phyloP scores from a whole-genome alignment of 37 sponge, comb jelly and placozoan genomes.

The Tethya wilhelma region DNA sequence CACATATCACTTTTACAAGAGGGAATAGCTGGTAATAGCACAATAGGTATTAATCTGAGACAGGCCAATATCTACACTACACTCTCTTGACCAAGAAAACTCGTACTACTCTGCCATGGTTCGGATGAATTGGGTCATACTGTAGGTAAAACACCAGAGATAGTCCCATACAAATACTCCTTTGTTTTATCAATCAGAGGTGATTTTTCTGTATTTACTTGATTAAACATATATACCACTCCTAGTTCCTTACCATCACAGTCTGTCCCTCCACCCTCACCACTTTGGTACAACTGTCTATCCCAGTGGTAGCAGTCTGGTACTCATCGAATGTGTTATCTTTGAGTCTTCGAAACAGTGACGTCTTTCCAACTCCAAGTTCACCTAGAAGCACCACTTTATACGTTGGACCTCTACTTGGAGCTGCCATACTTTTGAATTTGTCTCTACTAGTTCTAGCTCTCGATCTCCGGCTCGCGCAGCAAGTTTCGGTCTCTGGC shows the following conservation, averaged over 20 bases:
- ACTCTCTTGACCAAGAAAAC: no score
- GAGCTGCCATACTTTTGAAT: constrained; percentile 57
- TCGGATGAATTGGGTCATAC: background rate
- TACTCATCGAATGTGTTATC: constrained; percentile 90
- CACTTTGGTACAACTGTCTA: constrained; percentile 86
- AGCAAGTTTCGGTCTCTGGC: background rate
- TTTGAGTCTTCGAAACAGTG: constrained; percentile 81
- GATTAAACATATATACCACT: no score
- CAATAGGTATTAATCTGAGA: no score
- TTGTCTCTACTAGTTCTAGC: no score
- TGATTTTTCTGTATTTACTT: no score
- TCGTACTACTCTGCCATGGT: no score
- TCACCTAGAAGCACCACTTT: constrained; percentile 89
- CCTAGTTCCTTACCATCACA: constrained; percentile 59
- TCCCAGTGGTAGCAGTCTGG: constrained; percentile 86
- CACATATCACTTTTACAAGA: no score
- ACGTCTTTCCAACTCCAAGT: constrained; percentile 90
- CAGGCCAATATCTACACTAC: no score
- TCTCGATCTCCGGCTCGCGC: background rate
- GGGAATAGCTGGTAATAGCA: no score
- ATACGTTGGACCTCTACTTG: constrained; percentile 77
- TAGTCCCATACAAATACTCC: no score
- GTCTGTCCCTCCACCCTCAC: constrained; percentile 72
- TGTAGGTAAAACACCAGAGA: no score
- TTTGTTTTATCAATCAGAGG: no score